These are phyloP conservation scores for Distichodus sexfasciatus DNA, from an alignment of 2,797 vertebrate species.

Conservation along the genomic window DNA sequence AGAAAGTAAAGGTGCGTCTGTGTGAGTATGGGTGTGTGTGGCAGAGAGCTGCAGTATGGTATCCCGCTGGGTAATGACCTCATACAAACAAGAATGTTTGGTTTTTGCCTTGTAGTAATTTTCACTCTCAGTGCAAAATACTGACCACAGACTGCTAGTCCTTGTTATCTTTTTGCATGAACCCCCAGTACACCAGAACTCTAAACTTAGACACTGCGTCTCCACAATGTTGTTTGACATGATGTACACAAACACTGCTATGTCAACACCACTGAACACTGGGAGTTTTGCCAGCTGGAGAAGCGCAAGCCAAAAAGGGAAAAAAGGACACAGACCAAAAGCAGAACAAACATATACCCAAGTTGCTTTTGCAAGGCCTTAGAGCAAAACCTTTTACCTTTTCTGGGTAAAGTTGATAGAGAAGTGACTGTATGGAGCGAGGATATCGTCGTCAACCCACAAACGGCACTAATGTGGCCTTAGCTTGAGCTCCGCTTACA, in stretches of 20 bases:
- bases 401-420: slow-evolving; percentile 63
- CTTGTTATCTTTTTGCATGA: no score
- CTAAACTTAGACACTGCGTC: neutral
- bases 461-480: slow-evolving; percentile 37
- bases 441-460: slow-evolving; percentile 44
- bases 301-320: slow-evolving; percentile 25
- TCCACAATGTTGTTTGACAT: neutral
- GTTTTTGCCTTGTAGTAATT: no score
- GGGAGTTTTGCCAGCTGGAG: neutral
- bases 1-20: neutral
- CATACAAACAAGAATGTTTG: no score
- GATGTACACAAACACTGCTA: neutral
- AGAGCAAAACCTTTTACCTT: slow-evolving; percentile 68
- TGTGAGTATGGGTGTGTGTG: neutral
- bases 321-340: neutral
- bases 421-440: slow-evolving; percentile 55
- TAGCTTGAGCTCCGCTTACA: slow-evolving; percentile 49
- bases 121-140: no score
- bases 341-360: slow-evolving; percentile 8
- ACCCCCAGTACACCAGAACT: no score
- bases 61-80: no score
- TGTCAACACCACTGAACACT: neutral
- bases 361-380: slow-evolving; percentile 11
- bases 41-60: no score
- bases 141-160: no score